Evolutionary conservation across 2,888 invertebrate genomes (phyloP).

Genomic region (Xestoiulus laeticollis): DNA sequence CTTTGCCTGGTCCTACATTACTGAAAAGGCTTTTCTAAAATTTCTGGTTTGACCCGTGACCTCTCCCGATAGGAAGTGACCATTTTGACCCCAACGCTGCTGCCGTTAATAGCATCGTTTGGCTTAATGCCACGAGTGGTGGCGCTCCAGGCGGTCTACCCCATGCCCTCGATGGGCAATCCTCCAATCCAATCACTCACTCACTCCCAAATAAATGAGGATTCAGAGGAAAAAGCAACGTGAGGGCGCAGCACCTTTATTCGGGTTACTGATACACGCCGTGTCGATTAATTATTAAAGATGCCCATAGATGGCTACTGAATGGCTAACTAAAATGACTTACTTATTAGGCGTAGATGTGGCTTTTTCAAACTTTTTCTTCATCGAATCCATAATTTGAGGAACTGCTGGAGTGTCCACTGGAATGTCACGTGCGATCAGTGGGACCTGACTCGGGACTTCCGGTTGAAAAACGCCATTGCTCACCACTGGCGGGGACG

Average conservation of each 20-base stretch:
- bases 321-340: not conserved
- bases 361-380: not conserved
- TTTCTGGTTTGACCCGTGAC: not conserved
- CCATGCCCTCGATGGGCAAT: slow-evolving; percentile 14
- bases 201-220: slow-evolving; percentile 24
- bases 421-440: not conserved
- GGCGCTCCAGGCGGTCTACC: slow-evolving; percentile 28
- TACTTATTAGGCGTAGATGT: not conserved
- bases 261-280: not conserved
- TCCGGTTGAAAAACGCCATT: slow-evolving; percentile 3
- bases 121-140: slow-evolving; percentile 24
- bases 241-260: not conserved
- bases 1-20: not conserved
- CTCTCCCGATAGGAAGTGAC: slow-evolving; percentile 32
- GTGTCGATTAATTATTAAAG: not conserved
- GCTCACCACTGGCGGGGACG: not conserved
- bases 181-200: slow-evolving; percentile 42
- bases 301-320: not conserved
- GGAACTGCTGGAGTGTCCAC: not conserved
- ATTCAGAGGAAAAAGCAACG: not conserved
- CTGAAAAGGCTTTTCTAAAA: not conserved
- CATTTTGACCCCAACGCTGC: slow-evolving; percentile 14
- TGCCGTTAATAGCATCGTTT: slow-evolving; percentile 25
- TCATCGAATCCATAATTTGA: slow-evolving; percentile 10
- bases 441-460: not conserved